Evolutionary conservation across 2,797 vertebrate genomes (phyloP).

Genomic region (Tragelaphus eurycerus): DNA sequence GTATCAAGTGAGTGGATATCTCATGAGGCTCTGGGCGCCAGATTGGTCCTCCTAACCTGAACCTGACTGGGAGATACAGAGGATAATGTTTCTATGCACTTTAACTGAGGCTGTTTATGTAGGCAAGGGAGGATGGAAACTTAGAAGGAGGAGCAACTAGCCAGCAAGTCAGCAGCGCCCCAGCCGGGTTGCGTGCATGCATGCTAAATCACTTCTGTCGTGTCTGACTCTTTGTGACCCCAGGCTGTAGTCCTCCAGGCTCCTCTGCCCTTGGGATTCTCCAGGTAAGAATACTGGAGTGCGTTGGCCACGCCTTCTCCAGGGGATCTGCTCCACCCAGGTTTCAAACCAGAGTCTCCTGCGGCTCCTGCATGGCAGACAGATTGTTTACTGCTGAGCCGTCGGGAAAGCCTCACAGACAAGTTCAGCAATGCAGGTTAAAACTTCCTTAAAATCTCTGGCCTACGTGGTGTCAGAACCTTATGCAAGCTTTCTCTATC

Average conservation of each 20-base stretch:
- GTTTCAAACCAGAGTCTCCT: neutral
- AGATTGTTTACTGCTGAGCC: neutral
- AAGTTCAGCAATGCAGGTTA: neutral
- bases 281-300: neutral
- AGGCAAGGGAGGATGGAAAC: neutral
- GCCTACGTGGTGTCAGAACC: neutral
- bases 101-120: neutral
- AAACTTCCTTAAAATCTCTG: neutral
- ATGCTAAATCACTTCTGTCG: neutral
- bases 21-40: neutral
- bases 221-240: neutral
- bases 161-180: neutral
- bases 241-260: neutral
- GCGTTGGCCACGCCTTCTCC: neutral
- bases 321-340: neutral
- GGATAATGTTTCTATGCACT: neutral
- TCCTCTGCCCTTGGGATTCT: neutral
- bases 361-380: accelerated
- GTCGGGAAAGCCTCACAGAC: neutral
- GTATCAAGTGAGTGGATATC: neutral
- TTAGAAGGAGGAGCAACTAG: neutral
- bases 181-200: accelerated
- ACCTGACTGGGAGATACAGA: neutral
- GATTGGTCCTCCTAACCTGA: neutral
- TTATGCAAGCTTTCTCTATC: neutral